Base-by-base conservation (phyloP, 2,888 invertebrate species). In the Andrena bucephala region DNA sequence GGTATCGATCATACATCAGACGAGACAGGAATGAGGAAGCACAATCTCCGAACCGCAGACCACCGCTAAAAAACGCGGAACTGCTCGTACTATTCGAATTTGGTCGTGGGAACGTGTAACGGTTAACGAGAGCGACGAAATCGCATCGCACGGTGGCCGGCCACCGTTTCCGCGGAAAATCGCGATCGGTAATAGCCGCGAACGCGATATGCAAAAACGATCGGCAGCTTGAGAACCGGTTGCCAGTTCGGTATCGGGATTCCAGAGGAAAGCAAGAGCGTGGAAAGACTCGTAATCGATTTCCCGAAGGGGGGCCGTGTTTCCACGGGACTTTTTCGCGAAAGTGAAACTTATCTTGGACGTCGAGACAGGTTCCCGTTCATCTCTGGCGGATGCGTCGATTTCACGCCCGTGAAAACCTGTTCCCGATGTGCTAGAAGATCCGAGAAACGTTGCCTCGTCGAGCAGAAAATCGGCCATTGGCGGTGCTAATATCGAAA, bases 191-290 rank as follows among this genome's bases (percentile, higher is more conserved):
- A 78, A 67, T 66, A 4, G 50, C 29, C 16, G 29, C 60, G 27
- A 29, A 63, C 27, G 7, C 52, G 24, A 20, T 24, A 29, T 48
- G 31, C 13, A 70, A 60, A 77, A 59, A 68, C 57, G 57, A 60
- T 52, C 65, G 16, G 31, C 7, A 13, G 6, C 20, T 8, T 27
- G 65, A 10, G 60, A 89, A 89, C 88, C 85, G 84, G 90, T 90
- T 88, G 33, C 50, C 57, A 33, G 31, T 59, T 16, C 27, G 57
- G 48, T 24, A 31, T 50, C 36, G 60, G 76, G 79, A 84, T 87
- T 81, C 84, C 80, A 42, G 48, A 83, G 75, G 84, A 90, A 90
- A 89, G 87, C 77, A 82, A 86, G 74, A 85, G 82, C 83, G 79
- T 57, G 65, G 4, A 77, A 52, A 65, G 71, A 72, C 71, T 69